Base-by-base conservation (phyloP, 35 echinoderm and acorn worm species). In the Diadema setosum region DNA sequence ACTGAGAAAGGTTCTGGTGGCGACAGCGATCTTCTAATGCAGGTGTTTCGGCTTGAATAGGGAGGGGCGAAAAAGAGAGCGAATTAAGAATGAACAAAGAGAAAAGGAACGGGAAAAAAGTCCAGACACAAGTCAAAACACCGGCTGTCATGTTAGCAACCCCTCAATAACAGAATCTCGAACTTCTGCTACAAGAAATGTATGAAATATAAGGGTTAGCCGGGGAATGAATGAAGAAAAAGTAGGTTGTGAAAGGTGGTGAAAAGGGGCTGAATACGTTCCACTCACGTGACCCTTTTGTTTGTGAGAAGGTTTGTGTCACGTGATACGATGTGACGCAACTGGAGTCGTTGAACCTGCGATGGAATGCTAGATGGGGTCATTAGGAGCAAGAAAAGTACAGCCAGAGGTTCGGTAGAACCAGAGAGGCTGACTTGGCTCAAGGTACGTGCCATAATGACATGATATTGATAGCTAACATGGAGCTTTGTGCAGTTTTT, bases 91-190 rank as follows among this genome's bases (percentile, higher is more conserved):
- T 21, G 32, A 30, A 65, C 8, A 65, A 33, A 26, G 24, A 65
- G 60, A 65, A 33, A 65, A 33, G 36, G 26, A 65, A 34, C 30
- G 39, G 24, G 35, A 76, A 29, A 78, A 18, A 44, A n/a, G 9
- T n/a, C 14, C 39, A 6, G n/a, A 78, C 73, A 18, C 73, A 36
- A 78, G 73, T 78, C 73, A 78, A 78, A 78, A 78, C 40, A 78
- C 73, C 73, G 73, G 29, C 73, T 78, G 33, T 21, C 39, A 41
- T 67, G 63, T 14, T 67, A 67, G 37, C 63, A 67, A 67, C 30
- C 63, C 63, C 30, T 33, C 21, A 67, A 33, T 34, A 67, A 67
- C 30, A 67, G 27, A 67, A 67, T 67, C 30, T 67, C 37, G 21
- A 67, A 67, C 14, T 67, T 34, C 63, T 34, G 63, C 63, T 11